Conservation (phyloP, 2,113 vertebrate species). For the Arvicanthis niloticus region DNA sequence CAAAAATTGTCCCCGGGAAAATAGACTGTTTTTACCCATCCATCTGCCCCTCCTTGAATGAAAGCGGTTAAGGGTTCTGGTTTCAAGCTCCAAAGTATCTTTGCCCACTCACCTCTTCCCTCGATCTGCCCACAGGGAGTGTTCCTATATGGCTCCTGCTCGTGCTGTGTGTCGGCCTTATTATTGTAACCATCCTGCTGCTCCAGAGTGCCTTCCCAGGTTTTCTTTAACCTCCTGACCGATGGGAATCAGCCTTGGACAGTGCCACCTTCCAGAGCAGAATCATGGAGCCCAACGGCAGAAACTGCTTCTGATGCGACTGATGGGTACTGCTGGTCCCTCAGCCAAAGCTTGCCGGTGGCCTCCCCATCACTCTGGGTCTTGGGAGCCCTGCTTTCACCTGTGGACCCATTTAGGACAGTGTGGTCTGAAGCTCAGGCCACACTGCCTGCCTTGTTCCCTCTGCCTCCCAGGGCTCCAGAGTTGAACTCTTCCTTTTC, state of each 20-base stretch:
- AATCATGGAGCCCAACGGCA: neutral
- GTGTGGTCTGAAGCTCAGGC: neutral
- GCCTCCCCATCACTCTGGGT: neutral
- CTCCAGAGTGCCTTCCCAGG: constrained; percentile 93
- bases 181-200: constrained; percentile 90
- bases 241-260: neutral
- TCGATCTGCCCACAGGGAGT: constrained; percentile 85
- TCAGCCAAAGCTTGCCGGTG: neutral
- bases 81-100: neutral
- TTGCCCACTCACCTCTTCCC: neutral
- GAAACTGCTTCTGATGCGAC: neutral
- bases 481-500: constrained; percentile 12
- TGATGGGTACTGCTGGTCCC: neutral
- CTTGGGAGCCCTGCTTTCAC: constrained; percentile 14
- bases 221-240: constrained; percentile 87
- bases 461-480: constrained; percentile 5
- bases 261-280: constrained; percentile 22
- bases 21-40: neutral
- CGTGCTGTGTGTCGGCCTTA: constrained; percentile 90
- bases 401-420: constrained; percentile 33
- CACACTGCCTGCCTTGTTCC: neutral
- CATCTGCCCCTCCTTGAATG: neutral
- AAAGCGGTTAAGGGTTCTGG: neutral
- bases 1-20: neutral
- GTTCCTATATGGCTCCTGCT: constrained; percentile 95